phyloP scores from a whole-genome alignment of 2,888 invertebrate genomes.

The Allacma fusca region DNA sequence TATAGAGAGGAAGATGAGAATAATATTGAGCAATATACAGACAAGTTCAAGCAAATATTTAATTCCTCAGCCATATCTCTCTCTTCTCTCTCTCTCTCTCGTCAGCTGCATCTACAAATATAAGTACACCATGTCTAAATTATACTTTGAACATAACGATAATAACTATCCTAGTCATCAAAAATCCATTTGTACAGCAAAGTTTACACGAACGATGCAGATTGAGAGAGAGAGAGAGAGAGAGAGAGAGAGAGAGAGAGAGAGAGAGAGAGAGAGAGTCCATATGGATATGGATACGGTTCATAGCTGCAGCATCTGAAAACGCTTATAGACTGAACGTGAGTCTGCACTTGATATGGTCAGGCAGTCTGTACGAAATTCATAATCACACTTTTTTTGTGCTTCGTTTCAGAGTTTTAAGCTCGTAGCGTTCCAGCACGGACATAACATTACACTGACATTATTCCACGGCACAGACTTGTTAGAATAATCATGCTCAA shows the following conservation, averaged over 20 bases:
- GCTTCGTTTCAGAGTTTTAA: background rate
- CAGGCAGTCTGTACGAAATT: background rate
- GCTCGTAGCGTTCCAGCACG: background rate
- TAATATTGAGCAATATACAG: background rate
- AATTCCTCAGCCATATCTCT: background rate
- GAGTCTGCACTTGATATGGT: conserved; percentile 16
- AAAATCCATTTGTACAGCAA: conserved; percentile 16
- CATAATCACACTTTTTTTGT: background rate
- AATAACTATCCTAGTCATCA: conserved; percentile 7
- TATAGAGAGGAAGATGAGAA: background rate
- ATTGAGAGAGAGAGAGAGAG: too few relatives aligned
- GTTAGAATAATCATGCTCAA: background rate
- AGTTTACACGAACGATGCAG: background rate
- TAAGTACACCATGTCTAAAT: background rate
- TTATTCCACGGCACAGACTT: conserved; percentile 16
- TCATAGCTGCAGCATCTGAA: background rate
- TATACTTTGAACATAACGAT: background rate
- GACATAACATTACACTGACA: background rate
- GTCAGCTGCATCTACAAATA: background rate
- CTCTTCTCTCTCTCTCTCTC: conserved; percentile 21
- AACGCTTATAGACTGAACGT: background rate
- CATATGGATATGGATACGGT: background rate
- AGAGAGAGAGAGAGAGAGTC: too few relatives aligned
- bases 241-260: too few relatives aligned
- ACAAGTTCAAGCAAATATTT: conserved; percentile 2